These are phyloP conservation scores for Procavia capensis DNA, from an alignment of 2,113 vertebrate species.

Conservation along the genomic window DNA sequence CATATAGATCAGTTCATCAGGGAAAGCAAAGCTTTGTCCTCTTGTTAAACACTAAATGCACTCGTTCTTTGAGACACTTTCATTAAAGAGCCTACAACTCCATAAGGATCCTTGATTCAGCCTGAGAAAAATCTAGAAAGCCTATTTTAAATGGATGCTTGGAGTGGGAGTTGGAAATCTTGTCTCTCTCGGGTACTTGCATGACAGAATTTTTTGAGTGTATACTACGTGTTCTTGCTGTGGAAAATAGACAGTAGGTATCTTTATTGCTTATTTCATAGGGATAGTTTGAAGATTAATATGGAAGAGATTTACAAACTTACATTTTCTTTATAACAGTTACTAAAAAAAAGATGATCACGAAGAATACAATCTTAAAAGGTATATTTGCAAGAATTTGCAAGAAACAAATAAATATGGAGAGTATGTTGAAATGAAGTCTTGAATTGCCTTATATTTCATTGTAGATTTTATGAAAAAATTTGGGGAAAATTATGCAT, in stretches of 20 bases:
- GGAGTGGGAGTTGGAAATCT: background rate
- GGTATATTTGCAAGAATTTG: background rate
- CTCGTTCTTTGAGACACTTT: background rate
- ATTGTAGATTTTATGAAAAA: slow-evolving; percentile 86
- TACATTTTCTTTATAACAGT: background rate
- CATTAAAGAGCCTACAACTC: background rate
- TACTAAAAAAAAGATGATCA: background rate
- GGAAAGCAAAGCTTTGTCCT: background rate
- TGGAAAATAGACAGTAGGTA: background rate
- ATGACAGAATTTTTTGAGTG: background rate
- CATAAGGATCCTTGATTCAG: background rate
- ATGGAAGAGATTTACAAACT: background rate
- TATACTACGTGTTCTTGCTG: background rate
- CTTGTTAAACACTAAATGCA: background rate
- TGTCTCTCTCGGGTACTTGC: background rate
- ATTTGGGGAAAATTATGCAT: slow-evolving; percentile 88
- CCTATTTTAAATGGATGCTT: background rate
- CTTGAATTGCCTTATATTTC: slow-evolving; percentile 62
- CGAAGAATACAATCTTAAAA: background rate
- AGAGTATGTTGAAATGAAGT: slow-evolving; percentile 56
- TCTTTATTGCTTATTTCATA: slow-evolving; percentile 21
- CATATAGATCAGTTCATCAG: background rate
- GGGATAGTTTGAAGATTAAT: slow-evolving; percentile 13
- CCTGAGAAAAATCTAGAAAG: background rate
- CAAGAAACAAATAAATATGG: slow-evolving; percentile 9